Base-by-base conservation (phyloP, 2,797 vertebrate species). In the Podarcis siculus region DNA sequence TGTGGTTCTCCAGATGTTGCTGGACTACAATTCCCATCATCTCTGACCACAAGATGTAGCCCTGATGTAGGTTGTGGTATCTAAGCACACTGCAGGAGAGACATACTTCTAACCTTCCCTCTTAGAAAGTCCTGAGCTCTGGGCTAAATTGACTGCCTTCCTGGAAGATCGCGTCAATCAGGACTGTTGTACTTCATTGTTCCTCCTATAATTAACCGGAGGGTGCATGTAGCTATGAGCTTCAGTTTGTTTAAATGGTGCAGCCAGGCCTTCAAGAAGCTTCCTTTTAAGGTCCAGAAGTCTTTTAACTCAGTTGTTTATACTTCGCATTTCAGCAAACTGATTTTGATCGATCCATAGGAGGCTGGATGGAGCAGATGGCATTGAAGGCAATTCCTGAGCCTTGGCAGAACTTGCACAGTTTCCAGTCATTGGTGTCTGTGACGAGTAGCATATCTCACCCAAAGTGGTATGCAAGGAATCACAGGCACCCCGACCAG, bases 271-370 rank as follows among this genome's bases (percentile, higher is more conserved):
- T 69, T 76, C 49, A 55, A 67, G 58, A 86, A 82, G 27, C 32
- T 89, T 27, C 88, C 71, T 81, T 89, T 89, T 81, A 80, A 85
- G 86, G 82, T 55, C 76, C 82, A 87, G 69, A 69, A 90, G 39
- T 58, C 82, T 77, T 82, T 87, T 69, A 80, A 69, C 30, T 61
- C n/a, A 25, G n/a, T 58, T 82, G 64, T 87, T 90, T 85, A 85
- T 85, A 37, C 10, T 61, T 61, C 3, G 64, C 82, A 61, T 30
- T 76, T 90, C 78, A 85, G 71, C 73, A 87, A 87, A 90, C 64
- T 64, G 82, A 81, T 90, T 82, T 77, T 64, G 79, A 86, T 85
- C 21, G 66, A 82, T 77, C 86, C 32, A 77, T 30, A 45, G 45
- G 86, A 21, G 7, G 30, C 1, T 67, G 80, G 61, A 8, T 45